Base-by-base conservation (phyloP, 2,888 invertebrate species). In the Andrena bucephala region DNA sequence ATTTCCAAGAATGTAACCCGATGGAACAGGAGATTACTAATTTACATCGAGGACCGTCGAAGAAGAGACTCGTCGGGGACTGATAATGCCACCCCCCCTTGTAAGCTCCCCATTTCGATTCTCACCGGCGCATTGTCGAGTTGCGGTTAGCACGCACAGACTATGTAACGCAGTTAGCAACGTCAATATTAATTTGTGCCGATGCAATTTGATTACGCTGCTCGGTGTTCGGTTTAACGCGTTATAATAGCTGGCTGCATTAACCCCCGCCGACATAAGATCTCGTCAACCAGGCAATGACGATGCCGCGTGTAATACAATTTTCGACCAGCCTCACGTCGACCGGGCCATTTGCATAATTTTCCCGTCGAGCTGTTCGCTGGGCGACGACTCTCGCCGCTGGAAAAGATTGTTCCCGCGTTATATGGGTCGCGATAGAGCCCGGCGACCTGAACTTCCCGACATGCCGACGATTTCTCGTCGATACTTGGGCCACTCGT, bases 131-230 rank as follows among this genome's bases (percentile, higher is more conserved):
- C 67, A 63, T 83, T 83, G 78, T 78, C 72, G 75, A 78, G 69
- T 76, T 66, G 57, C 69, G 60, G 76, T 82, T 76, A 81, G 76
- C 81, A 74, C 67, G 74, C 75, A 57, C 79, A 75, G 85, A 80
- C 83, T 74, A 75, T 81, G 67, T 83, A 83, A 86, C 59, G 52
- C 77, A 70, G 77, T 86, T 86, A 83, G 71, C 36, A 78, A 74
- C 83, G 85, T 86, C 86, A 83, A 86, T 86, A 85, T 85, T 85
- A 85, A 86, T 85, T 85, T 83, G 81, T 72, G 81, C 70, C 76
- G 77, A 83, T 81, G 81, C 77, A 85, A 86, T 86, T 85, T 81
- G 81, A 78, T 85, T 73, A 76, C 62, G 72, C 65, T 63, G 29
- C 70, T 57, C 66, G 83, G 62, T 74, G 70, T 62, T 66, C 71